phyloP scores from a whole-genome alignment of 2,797 vertebrate genomes.

The Aythya fuligula region DNA sequence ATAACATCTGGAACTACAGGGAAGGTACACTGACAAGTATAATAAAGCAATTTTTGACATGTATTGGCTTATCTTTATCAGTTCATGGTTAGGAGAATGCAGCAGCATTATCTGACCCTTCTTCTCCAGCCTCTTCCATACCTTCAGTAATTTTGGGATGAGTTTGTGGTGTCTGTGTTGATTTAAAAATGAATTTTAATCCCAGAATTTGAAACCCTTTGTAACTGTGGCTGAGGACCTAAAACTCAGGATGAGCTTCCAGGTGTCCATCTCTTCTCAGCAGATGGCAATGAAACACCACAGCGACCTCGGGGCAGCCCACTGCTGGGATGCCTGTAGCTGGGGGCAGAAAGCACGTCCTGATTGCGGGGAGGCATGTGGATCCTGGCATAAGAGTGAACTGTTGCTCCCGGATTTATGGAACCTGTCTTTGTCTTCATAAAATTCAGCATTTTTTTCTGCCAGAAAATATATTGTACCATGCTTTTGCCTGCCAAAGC shows the following conservation, averaged over 20 bases:
- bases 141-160: neutral
- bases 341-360: neutral
- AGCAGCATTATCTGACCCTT: neutral
- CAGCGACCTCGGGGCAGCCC: neutral
- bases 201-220: neutral
- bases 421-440: neutral
- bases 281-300: neutral
- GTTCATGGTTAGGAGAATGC: neutral
- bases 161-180: neutral
- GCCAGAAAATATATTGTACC: neutral
- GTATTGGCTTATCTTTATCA: neutral
- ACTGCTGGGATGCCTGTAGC: neutral
- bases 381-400: neutral
- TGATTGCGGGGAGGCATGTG: rapidly evolving
- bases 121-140: neutral
- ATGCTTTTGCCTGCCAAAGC: neutral
- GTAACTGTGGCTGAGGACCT: neutral
- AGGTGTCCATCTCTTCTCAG: neutral
- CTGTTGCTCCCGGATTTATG: neutral
- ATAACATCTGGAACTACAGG: neutral
- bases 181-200: neutral
- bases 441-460: neutral
- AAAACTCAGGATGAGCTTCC: neutral
- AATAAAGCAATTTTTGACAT: neutral
- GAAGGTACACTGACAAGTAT: neutral